A percentile compares a stretch with the other conserved stretches of the same genome.
These are phyloP conservation scores for Hetaerina americana DNA, from an alignment of 1,140 invertebrate genomes.

Conservation along the genomic window DNA sequence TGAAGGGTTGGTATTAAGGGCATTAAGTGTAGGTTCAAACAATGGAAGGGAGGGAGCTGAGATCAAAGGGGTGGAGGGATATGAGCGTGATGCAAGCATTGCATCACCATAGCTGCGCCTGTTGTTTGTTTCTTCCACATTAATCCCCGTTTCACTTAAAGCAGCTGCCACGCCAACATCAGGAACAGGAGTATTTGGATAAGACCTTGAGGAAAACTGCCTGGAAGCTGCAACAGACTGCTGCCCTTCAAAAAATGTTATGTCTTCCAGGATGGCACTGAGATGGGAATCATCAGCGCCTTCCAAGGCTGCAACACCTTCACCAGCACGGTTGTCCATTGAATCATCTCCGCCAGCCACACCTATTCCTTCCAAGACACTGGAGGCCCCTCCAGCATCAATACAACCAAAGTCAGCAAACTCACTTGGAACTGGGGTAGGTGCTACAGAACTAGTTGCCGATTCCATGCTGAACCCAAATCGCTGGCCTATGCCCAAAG, in stretches of 20 bases:
- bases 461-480: constrained; percentile 24
- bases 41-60: constrained; percentile 24
- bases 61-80: constrained; percentile 29
- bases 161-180: constrained; percentile 17
- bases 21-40: constrained; percentile 26
- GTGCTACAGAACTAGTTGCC: constrained; percentile 47
- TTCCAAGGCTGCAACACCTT: constrained; percentile 26
- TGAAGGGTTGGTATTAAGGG: constrained; percentile 27
- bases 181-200: constrained; percentile 33
- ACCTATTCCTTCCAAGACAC: neutral
- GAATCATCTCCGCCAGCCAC: constrained; percentile 21
- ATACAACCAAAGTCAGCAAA: constrained; percentile 50
- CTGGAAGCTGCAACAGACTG: constrained; percentile 24
- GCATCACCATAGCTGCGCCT: constrained; percentile 17
- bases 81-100: constrained; percentile 29
- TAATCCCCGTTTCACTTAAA: constrained; percentile 17
- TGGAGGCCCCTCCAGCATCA: constrained; percentile 34
- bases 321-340: constrained; percentile 24
- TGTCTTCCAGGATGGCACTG: constrained; percentile 29
- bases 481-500: constrained; percentile 9
- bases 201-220: constrained; percentile 24
- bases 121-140: constrained; percentile 6
- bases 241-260: constrained; percentile 21
- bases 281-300: constrained; percentile 31
- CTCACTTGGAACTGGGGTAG: constrained; percentile 53